Base-by-base conservation (phyloP, 1,140 invertebrate species). In the Mercenaria mercenaria region DNA sequence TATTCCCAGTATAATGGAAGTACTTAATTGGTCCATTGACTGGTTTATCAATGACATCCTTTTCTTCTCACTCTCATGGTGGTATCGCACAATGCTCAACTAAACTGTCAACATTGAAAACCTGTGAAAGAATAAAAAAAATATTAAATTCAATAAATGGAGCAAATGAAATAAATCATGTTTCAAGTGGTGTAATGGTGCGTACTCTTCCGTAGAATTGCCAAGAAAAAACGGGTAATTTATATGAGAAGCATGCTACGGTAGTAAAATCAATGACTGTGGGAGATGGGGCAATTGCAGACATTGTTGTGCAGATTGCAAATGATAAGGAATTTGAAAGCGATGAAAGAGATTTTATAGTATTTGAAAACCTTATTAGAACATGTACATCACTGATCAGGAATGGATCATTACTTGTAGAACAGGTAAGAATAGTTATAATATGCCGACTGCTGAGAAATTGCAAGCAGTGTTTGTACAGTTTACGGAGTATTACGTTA, bases 81-180 rank as follows among this genome's bases (percentile, higher is more conserved):
- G 59, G n/a, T 64, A 64, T 10, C 23, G 1, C 59, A n/a, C 26
- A 64, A 15, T 29, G 23, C 15, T 64, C 8, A 64, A 64, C 59
- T 29, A n/a, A 64, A 64, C 59, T 64, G n/a, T 26, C 59, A 26
- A 26, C 26, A 64, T 15, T 29, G 26, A 64, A 47, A 64, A n/a
- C 59, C 59, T 64, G 59, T 26, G 29, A 64, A 64, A 64, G 59
- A 69, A 84, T 84, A 69, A 84, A 84, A 61, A 69, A 69, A 69
- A 69, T 84, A 69, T 84, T 67, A 69, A 41, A 52, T 80, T 80
- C 77, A 80, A 52, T 80, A 80, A 80, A 56, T 32, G 77, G 43
- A 47, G 32, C 41, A 32, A 41, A 69, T 29, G 81, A 64, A 41
- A 84, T 84, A 84, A 84, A 84, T 84, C 56, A 84, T 50, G 20